These are phyloP conservation scores for Eufriesea mexicana DNA, from an alignment of 1,140 invertebrate genomes.

Conservation along the genomic window DNA sequence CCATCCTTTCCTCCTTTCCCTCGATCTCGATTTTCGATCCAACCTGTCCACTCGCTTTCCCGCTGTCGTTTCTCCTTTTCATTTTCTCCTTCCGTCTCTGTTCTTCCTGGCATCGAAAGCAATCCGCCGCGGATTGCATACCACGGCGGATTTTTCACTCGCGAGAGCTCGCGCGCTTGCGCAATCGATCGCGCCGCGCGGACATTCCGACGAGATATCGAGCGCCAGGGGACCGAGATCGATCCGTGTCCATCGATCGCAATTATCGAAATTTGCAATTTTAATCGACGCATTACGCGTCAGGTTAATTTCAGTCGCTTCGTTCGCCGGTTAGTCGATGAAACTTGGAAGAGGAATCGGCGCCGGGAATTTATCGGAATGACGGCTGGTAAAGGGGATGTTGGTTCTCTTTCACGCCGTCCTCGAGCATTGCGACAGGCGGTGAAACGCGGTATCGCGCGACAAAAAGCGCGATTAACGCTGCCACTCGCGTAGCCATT, in stretches of 20 bases:
- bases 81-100: not conserved
- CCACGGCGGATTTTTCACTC: not conserved
- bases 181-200: slow-evolving; percentile 27
- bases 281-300: not conserved
- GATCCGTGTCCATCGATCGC: not conserved
- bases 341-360: not conserved
- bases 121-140: slow-evolving; percentile 14
- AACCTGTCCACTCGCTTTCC: not conserved
- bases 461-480: not conserved
- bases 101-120: not conserved
- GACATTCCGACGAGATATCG: slow-evolving; percentile 35
- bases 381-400: too few relatives aligned
- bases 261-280: slow-evolving; percentile 24
- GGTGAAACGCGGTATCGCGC: not conserved
- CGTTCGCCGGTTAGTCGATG: not conserved
- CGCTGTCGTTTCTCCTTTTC: not conserved
- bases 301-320: too few relatives aligned
- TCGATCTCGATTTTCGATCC: not conserved
- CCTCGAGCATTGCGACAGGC: not conserved
- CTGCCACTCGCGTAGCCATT: not conserved
- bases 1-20: not conserved
- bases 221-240: slow-evolving; percentile 16
- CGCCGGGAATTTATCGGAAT: slow-evolving; percentile 1
- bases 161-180: slow-evolving; percentile 9
- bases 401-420: not conserved